Evolutionary conservation across 2,888 invertebrate genomes (phyloP).

Genomic region (Amitus sp.): DNA sequence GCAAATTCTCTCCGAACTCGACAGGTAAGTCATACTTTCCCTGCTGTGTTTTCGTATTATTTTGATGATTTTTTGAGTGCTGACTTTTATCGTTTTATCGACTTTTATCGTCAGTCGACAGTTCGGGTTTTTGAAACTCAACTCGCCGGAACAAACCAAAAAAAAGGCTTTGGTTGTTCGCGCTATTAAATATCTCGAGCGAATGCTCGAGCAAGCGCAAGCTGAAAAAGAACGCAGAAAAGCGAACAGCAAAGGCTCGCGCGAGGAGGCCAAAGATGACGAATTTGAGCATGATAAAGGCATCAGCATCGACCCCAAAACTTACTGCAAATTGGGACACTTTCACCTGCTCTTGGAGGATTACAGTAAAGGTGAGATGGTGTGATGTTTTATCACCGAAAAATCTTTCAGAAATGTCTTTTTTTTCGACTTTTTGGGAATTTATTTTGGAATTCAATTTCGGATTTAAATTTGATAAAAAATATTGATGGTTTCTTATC

Average conservation of each 20-base stretch:
- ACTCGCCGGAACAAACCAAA: conserved; percentile 81
- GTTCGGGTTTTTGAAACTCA: conserved; percentile 89
- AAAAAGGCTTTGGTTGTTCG: conserved; percentile 82
- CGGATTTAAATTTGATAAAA: too few species aligned
- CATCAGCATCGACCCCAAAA: conserved; percentile 86
- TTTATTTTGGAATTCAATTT: too few species aligned
- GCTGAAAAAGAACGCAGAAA: conserved; percentile 67
- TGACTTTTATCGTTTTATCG: background rate
- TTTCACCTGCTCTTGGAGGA: conserved; percentile 93
- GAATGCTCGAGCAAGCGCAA: conserved; percentile 84
- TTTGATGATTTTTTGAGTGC: background rate
- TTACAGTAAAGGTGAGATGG: conserved; percentile 93
- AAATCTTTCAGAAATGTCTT: too few species aligned
- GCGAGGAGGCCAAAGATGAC: conserved; percentile 49
- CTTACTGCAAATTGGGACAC: conserved; percentile 95
- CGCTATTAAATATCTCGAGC: conserved; percentile 86
- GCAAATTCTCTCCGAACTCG: conserved; percentile 86
- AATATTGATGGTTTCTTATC: too few species aligned
- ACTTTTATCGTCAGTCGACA: too few species aligned
- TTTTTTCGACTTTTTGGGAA: too few species aligned
- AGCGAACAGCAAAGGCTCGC: conserved; percentile 58
- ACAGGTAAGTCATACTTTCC: conserved; percentile 73
- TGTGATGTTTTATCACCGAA: too few species aligned
- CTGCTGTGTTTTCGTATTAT: background rate
- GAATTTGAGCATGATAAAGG: conserved; percentile 70